Evolutionary conservation across 2,888 invertebrate species (phyloP), one percentile per base, ranked within the genome.

Genomic region (Salpingus planirostris): DNA sequence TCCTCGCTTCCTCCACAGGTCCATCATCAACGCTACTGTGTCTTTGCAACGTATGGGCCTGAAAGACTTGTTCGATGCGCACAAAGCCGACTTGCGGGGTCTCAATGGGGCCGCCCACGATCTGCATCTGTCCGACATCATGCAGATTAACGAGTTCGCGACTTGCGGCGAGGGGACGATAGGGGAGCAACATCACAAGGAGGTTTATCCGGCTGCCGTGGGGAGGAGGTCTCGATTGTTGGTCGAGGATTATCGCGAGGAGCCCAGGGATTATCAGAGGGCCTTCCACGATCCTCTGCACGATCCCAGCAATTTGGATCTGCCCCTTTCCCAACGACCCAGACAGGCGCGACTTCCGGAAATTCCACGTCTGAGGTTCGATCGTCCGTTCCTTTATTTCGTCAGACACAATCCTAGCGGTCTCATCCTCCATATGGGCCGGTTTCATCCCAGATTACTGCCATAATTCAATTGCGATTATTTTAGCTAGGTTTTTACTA

Each of bases 401-500:
- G 85, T 90, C 8, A 73, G 90, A 55, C 90, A 91, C 63, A 90
- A 90, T 63, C 90, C 89, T 1, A 83, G 89, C n/a, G 90, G 90
- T 38, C 76, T 90, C 68, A 84, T 91, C 52, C 67, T 91, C 29
- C 86, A 86, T 59, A 85, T 88, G 70, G 90, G 90, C 23, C 73
- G 89, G 57, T 89, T 86, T 67, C 89, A 86, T 64, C 89, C 86
- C 23, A 76, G 83, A 65, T 73, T 86, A 57, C 66, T 85, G 63
- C 85, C 85, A 61, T 85, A 69, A 70, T 27, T 38, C 23, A 4
- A 14, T 24, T 21, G 15, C 11, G n/a, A n/a, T n/a, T n/a, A n/a
- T n/a, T n/a, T n/a, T n/a, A n/a, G n/a, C n/a, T n/a, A n/a, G n/a
- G n/a, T n/a, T n/a, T n/a, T n/a, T n/a, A n/a, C n/a, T n/a, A n/a